These are phyloP conservation scores for Corythornis madagascariensis DNA, from an alignment of 2,113 vertebrate species.

Conservation along the genomic window DNA sequence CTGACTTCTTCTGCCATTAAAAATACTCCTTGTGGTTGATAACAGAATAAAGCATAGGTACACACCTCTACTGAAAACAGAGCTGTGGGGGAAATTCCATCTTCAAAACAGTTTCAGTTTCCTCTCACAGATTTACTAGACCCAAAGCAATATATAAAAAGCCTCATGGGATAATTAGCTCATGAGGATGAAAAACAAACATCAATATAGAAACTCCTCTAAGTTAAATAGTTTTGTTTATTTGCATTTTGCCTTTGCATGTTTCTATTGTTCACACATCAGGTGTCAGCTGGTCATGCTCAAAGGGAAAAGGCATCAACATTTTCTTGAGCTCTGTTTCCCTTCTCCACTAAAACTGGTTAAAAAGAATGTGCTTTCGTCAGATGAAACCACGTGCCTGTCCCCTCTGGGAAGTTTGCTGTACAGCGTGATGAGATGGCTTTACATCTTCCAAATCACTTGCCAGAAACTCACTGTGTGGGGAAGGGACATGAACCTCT, in stretches of 20 bases:
- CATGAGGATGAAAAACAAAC: neutral
- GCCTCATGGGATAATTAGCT: neutral
- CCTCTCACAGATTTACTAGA: neutral
- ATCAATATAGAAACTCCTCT: neutral
- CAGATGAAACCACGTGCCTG: fast-evolving
- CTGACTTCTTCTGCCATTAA: neutral
- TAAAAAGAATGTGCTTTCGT: neutral
- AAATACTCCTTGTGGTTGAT: fast-evolving
- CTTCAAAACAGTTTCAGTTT: conserved; percentile 2
- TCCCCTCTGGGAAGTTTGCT: neutral
- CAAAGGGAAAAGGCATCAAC: neutral
- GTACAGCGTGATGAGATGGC: neutral
- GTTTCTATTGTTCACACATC: neutral
- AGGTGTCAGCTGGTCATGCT: neutral
- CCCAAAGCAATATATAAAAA: neutral
- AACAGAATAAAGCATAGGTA: neutral
- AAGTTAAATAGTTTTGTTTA: neutral
- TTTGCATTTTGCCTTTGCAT: neutral
- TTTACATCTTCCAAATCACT: neutral
- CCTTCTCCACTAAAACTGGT: neutral
- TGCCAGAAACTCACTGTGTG: neutral
- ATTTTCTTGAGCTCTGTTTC: neutral
- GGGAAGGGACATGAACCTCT: neutral
- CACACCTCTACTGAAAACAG: neutral
- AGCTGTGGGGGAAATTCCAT: neutral